Evolutionary conservation across 2,888 invertebrate genomes (phyloP).

Genomic region (Stramonita haemastoma): DNA sequence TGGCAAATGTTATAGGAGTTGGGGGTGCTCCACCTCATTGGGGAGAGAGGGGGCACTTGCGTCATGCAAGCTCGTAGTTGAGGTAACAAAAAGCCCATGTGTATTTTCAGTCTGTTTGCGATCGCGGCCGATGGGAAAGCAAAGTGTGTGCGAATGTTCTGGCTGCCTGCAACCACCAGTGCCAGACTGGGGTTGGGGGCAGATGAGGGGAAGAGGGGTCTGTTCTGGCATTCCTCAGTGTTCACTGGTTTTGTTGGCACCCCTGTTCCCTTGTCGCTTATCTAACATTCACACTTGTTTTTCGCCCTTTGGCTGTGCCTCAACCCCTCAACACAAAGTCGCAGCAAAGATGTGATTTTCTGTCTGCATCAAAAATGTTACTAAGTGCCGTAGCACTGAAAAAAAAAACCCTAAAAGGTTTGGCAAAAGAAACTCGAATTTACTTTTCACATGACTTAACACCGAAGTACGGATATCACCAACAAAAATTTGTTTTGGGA

Average conservation of each 20-base stretch:
- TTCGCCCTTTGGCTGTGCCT: no score
- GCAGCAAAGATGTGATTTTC: no score
- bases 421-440: no score
- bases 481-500: no score
- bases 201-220: background rate
- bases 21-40: no score
- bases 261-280: conserved; percentile 11
- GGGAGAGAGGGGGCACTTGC: background rate
- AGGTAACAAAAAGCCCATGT: background rate
- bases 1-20: background rate
- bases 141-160: background rate
- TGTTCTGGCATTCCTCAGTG: background rate
- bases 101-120: background rate
- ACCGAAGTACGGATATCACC: no score
- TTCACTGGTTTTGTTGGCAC: conserved; percentile 9
- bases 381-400: no score
- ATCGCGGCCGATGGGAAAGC: background rate
- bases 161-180: background rate
- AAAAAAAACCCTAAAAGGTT: no score
- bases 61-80: background rate
- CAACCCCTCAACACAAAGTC: no score
- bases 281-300: background rate
- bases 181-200: background rate
- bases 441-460: no score
- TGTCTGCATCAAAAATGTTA: no score